These are phyloP conservation scores for Mactra quadrangularis DNA, from an alignment of 1,140 invertebrate genomes.

Conservation along the genomic window DNA sequence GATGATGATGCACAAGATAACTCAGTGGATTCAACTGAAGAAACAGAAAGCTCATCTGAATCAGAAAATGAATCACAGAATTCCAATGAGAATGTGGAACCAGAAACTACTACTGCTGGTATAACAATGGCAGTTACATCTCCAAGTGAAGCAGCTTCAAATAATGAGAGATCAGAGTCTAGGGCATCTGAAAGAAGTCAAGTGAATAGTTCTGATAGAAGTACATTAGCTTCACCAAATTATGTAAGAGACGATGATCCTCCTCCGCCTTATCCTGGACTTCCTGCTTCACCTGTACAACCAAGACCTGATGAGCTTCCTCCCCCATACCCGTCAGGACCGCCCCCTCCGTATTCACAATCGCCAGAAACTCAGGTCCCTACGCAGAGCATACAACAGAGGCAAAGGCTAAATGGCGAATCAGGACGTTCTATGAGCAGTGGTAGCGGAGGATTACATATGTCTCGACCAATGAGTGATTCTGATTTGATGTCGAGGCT, in stretches of 20 bases:
- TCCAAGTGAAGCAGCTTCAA: background rate
- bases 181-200: background rate
- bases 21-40: too few relatives aligned
- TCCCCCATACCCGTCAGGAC: slow-evolving; percentile 48
- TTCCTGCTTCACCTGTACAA: background rate
- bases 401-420: background rate
- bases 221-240: too few relatives aligned
- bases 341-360: slow-evolving; percentile 41
- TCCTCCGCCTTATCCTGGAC: slow-evolving; percentile 24
- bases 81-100: too few relatives aligned
- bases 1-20: too few relatives aligned
- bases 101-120: too few relatives aligned
- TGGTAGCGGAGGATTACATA: too few relatives aligned
- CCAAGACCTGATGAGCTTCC: slow-evolving; percentile 42
- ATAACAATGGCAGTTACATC: background rate
- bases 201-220: background rate
- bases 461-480: background rate
- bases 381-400: background rate
- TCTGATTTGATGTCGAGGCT: background rate
- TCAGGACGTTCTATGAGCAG: background rate
- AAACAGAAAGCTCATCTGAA: too few relatives aligned
- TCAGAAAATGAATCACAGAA: too few relatives aligned
- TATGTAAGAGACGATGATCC: slow-evolving; percentile 7
- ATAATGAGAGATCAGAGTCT: background rate
- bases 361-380: slow-evolving; percentile 14